Conservation (phyloP, 2,113 vertebrate genomes). For the Nycticebus coucang region DNA sequence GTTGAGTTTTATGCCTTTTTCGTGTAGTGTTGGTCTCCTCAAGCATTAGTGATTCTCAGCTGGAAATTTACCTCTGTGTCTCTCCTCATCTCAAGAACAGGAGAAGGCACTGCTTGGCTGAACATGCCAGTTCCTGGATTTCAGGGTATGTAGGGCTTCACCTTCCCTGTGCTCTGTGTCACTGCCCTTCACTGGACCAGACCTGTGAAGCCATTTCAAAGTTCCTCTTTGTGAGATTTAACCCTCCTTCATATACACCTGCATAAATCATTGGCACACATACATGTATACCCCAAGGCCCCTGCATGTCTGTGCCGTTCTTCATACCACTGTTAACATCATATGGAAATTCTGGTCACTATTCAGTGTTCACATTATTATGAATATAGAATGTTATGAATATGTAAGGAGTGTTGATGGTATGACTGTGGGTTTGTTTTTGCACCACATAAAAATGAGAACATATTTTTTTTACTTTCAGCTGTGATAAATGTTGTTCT, state of each 20-base stretch:
- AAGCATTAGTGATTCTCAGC: neutral
- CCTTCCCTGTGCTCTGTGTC: neutral
- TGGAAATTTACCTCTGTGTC: neutral
- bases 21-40: neutral
- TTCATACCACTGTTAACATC: neutral
- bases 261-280: neutral
- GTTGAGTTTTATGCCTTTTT: neutral
- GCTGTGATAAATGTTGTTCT: conserved; percentile 37
- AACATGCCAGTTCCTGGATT: neutral
- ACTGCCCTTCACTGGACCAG: neutral
- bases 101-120: neutral
- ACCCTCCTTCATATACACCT: neutral
- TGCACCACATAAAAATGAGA: neutral
- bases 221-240: neutral
- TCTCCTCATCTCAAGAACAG: neutral
- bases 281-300: neutral
- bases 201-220: neutral
- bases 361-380: neutral
- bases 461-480: conserved; percentile 25
- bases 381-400: neutral
- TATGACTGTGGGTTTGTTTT: neutral
- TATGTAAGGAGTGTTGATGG: conserved; percentile 1
- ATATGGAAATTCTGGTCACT: neutral
- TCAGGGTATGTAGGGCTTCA: neutral
- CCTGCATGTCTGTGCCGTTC: neutral